Conservation (phyloP, 2,113 vertebrate species). For the Antechinus flavipes region DNA sequence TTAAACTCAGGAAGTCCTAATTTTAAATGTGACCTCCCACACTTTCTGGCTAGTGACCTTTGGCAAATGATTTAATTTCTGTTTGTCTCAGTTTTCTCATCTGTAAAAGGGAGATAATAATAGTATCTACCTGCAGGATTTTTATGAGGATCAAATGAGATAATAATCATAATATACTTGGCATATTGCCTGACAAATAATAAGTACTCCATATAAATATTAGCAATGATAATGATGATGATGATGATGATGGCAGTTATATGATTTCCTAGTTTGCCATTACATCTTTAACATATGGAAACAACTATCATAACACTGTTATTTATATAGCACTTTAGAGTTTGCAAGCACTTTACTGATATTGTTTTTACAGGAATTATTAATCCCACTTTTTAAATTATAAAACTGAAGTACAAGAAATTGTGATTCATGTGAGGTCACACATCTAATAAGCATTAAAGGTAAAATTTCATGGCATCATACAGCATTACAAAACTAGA, state of each 20-base stretch:
- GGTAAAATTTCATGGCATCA: neutral
- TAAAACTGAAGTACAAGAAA: neutral
- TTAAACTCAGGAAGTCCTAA: neutral
- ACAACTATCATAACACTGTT: neutral
- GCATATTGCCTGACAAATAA: neutral
- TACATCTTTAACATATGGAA: neutral
- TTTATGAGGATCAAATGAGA: neutral
- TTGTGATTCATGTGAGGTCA: neutral
- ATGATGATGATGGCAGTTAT: neutral
- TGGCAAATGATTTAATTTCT: neutral
- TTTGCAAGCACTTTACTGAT: neutral
- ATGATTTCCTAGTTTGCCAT: neutral
- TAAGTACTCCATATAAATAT: neutral
- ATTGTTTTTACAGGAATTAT: neutral
- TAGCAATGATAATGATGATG: neutral
- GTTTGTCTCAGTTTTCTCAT: neutral
- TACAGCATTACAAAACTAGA: neutral
- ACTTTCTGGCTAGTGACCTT: neutral
- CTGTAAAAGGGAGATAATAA: neutral
- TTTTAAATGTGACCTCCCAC: neutral
- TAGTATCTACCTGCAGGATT: neutral
- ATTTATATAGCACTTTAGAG: neutral
- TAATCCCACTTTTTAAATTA: neutral
- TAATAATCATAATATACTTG: neutral
- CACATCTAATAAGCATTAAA: neutral